A percentile compares a stretch with the other conserved stretches of the same genome.
Conservation (phyloP, 2,888 invertebrate genomes). For the Empis stercorea region DNA sequence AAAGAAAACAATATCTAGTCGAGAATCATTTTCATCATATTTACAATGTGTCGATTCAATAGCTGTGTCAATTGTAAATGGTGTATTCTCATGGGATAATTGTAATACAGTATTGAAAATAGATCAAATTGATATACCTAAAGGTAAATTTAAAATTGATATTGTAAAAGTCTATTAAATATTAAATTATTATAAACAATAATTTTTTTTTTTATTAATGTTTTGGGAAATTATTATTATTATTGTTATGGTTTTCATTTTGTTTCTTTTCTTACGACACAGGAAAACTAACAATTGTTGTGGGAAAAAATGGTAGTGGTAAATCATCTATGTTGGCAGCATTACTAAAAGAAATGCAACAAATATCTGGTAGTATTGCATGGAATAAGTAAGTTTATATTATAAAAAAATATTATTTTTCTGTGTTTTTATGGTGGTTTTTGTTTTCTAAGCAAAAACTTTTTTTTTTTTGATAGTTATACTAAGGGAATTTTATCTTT, state of each 20-base stretch:
- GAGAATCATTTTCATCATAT: conserved; percentile 15
- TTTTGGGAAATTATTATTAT: neutral
- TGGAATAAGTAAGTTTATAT: conserved; percentile 45
- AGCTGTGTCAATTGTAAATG: conserved; percentile 29
- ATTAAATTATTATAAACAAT: too few relatives aligned
- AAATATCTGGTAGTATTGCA: conserved; percentile 47
- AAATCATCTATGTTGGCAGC: conserved; percentile 68
- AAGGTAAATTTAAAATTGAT: conserved; percentile 22
- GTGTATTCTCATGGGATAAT: conserved; percentile 25
- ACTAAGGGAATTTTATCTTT: too few relatives aligned
- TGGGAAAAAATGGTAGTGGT: conserved; percentile 69
- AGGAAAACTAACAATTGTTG: conserved; percentile 59
- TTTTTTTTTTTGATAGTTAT: too few relatives aligned
- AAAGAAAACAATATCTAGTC: conserved; percentile 5
- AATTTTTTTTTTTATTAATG: neutral
- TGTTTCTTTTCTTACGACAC: conserved; percentile 13
- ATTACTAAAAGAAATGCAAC: conserved; percentile 65
- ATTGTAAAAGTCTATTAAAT: neutral
- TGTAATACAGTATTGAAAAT: conserved; percentile 22
- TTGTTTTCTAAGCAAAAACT: too few relatives aligned
- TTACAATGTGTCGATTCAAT: conserved; percentile 32
- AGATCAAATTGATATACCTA: conserved; percentile 33
- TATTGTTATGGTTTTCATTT: neutral
- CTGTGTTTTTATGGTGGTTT: neutral
- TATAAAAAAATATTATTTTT: neutral